phyloP scores from a whole-genome alignment of 2,797 vertebrate genomes.

The Sebastes trivittatus region DNA sequence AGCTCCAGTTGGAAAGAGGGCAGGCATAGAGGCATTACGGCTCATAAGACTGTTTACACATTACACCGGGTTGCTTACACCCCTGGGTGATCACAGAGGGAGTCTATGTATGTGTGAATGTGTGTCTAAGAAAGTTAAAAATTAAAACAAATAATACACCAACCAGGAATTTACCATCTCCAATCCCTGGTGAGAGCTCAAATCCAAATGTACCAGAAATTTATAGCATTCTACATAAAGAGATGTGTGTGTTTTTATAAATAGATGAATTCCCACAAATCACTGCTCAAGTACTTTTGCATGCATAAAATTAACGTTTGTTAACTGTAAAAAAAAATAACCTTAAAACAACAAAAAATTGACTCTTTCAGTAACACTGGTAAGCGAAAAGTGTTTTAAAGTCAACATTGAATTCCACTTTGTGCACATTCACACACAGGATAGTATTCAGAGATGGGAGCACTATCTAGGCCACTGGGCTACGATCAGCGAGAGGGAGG shows the following conservation, averaged over 20 bases:
- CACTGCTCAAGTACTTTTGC: background rate
- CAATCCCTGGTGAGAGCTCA: background rate
- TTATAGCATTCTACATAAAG: background rate
- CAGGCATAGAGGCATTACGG: slow-evolving; percentile 60
- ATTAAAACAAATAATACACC: background rate
- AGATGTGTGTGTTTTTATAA: too few species aligned
- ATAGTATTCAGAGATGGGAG: slow-evolving; percentile 16
- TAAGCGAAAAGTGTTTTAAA: background rate
- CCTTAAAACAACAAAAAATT: background rate
- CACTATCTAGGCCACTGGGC: slow-evolving; percentile 59
- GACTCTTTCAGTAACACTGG: background rate
- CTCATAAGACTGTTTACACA: slow-evolving; percentile 58
- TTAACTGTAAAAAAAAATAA: background rate
- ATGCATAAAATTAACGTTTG: background rate
- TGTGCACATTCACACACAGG: slow-evolving; percentile 28
- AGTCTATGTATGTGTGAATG: background rate
- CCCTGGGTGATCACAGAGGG: background rate
- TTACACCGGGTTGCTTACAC: slow-evolving; percentile 27
- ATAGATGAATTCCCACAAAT: background rate
- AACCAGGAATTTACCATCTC: background rate
- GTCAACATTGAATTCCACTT: background rate
- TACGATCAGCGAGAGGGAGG: slow-evolving; percentile 36
- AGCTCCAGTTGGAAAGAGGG: slow-evolving; percentile 76
- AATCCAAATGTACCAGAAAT: background rate
- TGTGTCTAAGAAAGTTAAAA: slow-evolving; percentile 25